Evolutionary conservation across 1,140 invertebrate genomes (phyloP).

Genomic region (Camponotus vicinus): DNA sequence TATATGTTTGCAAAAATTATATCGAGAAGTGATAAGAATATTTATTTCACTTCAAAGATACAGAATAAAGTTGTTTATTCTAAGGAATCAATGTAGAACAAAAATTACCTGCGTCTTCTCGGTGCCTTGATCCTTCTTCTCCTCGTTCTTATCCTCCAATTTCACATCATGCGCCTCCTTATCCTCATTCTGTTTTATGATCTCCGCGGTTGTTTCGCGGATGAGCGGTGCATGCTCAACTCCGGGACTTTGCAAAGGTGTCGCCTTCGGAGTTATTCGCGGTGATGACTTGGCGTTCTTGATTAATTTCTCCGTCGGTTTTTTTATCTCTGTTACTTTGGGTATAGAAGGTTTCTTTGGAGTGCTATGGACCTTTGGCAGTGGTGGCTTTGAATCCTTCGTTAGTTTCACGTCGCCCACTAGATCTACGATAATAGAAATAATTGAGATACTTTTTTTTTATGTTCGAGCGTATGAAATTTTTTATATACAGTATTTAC

Average conservation of each 20-base stretch:
- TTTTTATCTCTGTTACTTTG: conserved; percentile 80
- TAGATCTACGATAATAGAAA: conserved; percentile 74
- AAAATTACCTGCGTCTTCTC: conserved; percentile 81
- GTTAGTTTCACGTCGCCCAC: conserved; percentile 79
- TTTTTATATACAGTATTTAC: conserved; percentile 75
- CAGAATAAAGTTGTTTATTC: not conserved
- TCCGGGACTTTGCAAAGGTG: conserved; percentile 87
- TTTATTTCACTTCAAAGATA: not conserved
- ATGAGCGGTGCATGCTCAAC: conserved; percentile 83
- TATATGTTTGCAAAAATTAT: not conserved
- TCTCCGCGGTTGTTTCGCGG: conserved; percentile 81
- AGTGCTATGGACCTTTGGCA: conserved; percentile 86
- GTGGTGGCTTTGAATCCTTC: conserved; percentile 86
- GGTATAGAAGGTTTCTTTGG: conserved; percentile 84
- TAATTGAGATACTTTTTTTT: conserved; percentile 32
- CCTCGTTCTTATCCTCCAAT: conserved; percentile 79
- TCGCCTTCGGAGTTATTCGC: conserved; percentile 86
- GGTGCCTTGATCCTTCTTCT: conserved; percentile 82
- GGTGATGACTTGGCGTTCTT: conserved; percentile 85
- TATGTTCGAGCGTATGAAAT: no score
- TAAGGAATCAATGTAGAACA: conserved; percentile 10
- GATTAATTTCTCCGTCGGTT: conserved; percentile 82
- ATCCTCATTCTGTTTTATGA: conserved; percentile 83
- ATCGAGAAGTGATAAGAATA: not conserved
- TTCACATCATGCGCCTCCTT: conserved; percentile 76